Evolutionary conservation across 1,140 invertebrate genomes (phyloP).

Genomic region (Adelges cooleyi): DNA sequence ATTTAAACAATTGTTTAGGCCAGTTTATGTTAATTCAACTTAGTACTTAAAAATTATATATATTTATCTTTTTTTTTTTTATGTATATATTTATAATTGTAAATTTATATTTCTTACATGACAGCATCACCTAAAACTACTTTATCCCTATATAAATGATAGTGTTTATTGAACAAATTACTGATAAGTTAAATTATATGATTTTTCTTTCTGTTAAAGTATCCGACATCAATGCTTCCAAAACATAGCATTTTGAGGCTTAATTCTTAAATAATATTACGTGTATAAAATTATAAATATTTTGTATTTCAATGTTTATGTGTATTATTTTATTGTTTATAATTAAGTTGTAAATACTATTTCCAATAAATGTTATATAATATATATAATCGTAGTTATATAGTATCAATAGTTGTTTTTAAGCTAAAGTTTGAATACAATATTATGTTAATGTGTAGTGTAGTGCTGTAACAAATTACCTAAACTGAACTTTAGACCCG

Average conservation of each 20-base stretch:
- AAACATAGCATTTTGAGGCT: background rate
- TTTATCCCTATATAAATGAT: background rate
- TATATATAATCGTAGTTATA: too few relatives aligned
- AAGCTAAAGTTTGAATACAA: too few relatives aligned
- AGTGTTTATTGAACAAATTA: background rate
- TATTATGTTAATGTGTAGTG: too few relatives aligned
- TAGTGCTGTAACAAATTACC: too few relatives aligned
- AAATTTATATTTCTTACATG: constrained; percentile 5
- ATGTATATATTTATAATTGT: too few relatives aligned
- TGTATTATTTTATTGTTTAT: constrained; percentile 7
- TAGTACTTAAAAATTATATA: constrained; percentile 7
- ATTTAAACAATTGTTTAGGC: background rate
- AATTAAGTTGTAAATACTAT: constrained; percentile 12
- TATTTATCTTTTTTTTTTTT: too few relatives aligned
- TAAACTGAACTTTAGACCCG: too few relatives aligned
- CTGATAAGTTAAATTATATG: too few relatives aligned
- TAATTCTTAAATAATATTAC: background rate
- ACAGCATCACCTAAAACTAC: constrained; percentile 6
- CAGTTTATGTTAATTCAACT: background rate
- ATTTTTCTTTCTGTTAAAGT: background rate
- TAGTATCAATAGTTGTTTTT: too few relatives aligned
- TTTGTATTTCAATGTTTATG: background rate
- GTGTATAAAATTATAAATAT: constrained; percentile 1
- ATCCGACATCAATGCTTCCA: constrained; percentile 9
- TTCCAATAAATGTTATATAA: constrained; percentile 7